These are phyloP conservation scores for Stegodyphus mimosarum DNA, from an alignment of 1,140 invertebrate genomes.

Conservation along the genomic window DNA sequence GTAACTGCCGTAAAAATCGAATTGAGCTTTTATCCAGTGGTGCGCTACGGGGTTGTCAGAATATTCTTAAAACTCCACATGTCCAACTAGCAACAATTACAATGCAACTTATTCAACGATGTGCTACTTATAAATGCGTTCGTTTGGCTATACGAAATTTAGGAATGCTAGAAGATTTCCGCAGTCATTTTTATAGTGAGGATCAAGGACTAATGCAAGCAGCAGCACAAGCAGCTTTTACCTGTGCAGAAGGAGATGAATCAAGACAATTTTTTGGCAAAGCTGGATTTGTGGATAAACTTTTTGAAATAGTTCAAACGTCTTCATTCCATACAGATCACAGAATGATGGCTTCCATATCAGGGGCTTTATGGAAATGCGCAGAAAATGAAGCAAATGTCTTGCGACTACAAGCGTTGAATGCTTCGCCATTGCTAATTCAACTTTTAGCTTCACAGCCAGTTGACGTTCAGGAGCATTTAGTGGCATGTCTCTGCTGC, in stretches of 20 bases:
- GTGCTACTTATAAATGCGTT: conserved; percentile 5
- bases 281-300: conserved; percentile 36
- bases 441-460: conserved; percentile 29
- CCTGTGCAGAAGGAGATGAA: conserved; percentile 19
- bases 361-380: conserved; percentile 36
- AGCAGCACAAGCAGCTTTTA: conserved; percentile 31
- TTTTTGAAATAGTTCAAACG: conserved; percentile 42
- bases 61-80: conserved; percentile 37
- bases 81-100: conserved; percentile 2
- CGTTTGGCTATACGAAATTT: conserved; percentile 11
- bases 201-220: conserved; percentile 40
- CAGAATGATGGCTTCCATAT: conserved; percentile 24
- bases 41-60: conserved; percentile 35
- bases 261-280: conserved; percentile 25
- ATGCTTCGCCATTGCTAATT: conserved; percentile 25
- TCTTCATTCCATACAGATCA: conserved; percentile 33
- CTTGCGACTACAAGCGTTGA: conserved; percentile 22
- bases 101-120: conserved; percentile 24
- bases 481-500: conserved; percentile 32
- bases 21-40: conserved; percentile 35
- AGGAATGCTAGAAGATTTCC: conserved; percentile 28
- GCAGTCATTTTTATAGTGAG: conserved; percentile 23
- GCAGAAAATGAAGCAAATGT: conserved; percentile 33
- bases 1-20: conserved; percentile 33
- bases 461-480: conserved; percentile 27